These are phyloP conservation scores for Oophaga sylvatica DNA, from an alignment of 2,797 vertebrate species.

Conservation along the genomic window DNA sequence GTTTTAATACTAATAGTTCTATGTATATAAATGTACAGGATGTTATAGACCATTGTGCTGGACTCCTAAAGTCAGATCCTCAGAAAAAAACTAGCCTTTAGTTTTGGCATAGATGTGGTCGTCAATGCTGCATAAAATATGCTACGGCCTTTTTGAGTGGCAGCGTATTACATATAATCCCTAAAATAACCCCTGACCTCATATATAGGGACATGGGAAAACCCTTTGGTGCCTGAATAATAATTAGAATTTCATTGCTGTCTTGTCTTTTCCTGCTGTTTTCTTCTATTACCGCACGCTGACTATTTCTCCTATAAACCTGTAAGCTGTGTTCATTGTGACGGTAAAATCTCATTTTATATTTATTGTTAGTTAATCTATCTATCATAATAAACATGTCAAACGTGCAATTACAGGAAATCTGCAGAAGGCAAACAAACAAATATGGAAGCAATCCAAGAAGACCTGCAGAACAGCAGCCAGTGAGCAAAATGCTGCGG, in stretches of 20 bases:
- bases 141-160: not conserved
- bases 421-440: not conserved
- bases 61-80: not conserved
- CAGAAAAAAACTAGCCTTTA: not conserved
- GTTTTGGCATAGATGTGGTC: not conserved
- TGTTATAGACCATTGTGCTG: not conserved
- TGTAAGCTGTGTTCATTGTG: not conserved
- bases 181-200: too few relatives aligned
- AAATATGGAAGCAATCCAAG: not conserved
- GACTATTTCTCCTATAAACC: not conserved
- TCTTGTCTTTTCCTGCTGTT: not conserved
- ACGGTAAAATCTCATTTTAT: not conserved
- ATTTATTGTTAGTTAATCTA: not conserved
- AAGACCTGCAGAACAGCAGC: not conserved
- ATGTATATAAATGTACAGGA: not conserved
- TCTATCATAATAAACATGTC: constrained; percentile 2
- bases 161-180: not conserved
- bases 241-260: not conserved
- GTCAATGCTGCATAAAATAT: too few relatives aligned
- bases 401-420: not conserved
- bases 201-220: too few relatives aligned
- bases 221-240: not conserved
- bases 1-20: too few relatives aligned
- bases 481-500: not conserved
- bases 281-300: not conserved